phyloP scores from a whole-genome alignment of 2,888 invertebrate species.

The Apamea anceps region DNA sequence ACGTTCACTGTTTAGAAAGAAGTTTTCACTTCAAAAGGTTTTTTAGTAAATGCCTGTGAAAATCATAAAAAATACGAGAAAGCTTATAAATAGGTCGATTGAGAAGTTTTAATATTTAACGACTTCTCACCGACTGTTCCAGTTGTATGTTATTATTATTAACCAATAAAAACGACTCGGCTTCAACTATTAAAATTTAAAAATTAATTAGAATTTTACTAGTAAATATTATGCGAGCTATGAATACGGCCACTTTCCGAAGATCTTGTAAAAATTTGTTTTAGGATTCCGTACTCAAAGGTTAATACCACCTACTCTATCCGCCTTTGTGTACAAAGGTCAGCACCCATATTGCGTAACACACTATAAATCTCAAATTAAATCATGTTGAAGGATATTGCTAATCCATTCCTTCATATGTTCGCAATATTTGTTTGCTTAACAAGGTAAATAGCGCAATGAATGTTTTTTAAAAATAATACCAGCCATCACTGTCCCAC shows the following conservation, averaged over 20 bases:
- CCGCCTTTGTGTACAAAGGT: neutral
- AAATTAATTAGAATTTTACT: neutral
- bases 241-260: neutral
- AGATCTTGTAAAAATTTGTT: neutral
- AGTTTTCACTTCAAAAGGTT: no score
- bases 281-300: neutral
- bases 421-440: no score
- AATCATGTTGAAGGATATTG: no score
- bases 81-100: slow-evolving; percentile 17
- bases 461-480: no score
- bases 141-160: slow-evolving; percentile 31
- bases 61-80: neutral
- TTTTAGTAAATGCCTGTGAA: neutral
- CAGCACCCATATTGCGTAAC: no score
- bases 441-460: no score
- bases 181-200: neutral
- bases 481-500: no score
- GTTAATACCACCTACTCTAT: neutral
- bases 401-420: no score
- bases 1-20: no score
- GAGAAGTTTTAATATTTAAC: slow-evolving; percentile 30
- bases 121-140: slow-evolving; percentile 10
- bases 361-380: no score
- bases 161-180: slow-evolving; percentile 1
- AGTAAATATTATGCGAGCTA: neutral